Conservation (phyloP, 2,797 vertebrate species). For the Poecile montanus region DNA sequence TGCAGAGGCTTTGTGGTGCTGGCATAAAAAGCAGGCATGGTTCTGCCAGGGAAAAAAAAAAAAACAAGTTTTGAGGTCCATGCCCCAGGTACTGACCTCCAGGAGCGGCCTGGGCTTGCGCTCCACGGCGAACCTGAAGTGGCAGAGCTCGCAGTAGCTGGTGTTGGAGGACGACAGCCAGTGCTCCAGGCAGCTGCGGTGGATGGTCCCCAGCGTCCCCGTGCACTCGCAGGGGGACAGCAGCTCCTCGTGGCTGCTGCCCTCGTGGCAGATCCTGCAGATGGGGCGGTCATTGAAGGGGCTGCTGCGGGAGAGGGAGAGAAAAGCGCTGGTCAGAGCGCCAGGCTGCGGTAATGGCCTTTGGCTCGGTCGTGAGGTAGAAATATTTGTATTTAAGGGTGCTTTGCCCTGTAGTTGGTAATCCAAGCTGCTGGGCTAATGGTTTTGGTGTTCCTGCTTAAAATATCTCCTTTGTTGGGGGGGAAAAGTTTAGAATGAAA, state of each 20-base stretch:
- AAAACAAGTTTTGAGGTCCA: neutral
- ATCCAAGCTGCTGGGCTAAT: neutral
- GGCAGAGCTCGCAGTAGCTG: conserved; percentile 90
- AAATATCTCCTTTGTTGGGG: neutral
- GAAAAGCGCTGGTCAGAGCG: neutral
- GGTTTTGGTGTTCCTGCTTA: neutral
- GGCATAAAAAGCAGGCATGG: neutral
- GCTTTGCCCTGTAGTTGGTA: neutral
- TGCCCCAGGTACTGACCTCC: conserved; percentile 77
- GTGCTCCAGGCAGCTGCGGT: conserved; percentile 88
- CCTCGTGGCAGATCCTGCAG: conserved; percentile 88
- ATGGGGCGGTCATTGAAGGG: conserved; percentile 80
- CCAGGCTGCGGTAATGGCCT: neutral
- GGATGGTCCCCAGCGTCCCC: conserved; percentile 85
- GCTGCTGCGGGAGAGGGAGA: conserved; percentile 61
- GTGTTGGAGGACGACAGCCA: conserved; percentile 89
- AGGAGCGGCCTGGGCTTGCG: conserved; percentile 83
- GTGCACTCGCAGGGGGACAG: conserved; percentile 87
- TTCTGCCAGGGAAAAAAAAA: conserved; percentile 19
- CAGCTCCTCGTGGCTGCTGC: conserved; percentile 84
- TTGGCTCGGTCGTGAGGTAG: accelerated
- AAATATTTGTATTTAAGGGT: neutral
- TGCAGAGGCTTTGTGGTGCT: neutral
- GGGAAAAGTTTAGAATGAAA: accelerated
- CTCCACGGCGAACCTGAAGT: conserved; percentile 87